Evolutionary conservation across 53 echinoderm and acorn worm genomes (phyloP).

Genomic region (Patiria pectinifera): DNA sequence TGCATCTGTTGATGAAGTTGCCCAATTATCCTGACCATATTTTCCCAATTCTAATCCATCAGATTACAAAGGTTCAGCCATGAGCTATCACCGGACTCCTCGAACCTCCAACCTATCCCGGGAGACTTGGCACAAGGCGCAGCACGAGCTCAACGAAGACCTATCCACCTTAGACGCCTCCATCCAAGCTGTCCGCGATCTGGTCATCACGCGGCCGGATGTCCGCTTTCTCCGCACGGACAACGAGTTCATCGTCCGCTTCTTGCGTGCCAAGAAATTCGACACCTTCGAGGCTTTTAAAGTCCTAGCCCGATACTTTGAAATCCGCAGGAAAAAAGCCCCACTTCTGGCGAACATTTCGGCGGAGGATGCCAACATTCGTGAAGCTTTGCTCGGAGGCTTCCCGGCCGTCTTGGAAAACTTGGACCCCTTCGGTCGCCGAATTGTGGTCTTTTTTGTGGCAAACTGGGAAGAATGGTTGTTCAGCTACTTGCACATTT

Average conservation of each 20-base stretch:
- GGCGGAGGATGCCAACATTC: conserved; percentile 58
- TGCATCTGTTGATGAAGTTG: too few relatives aligned
- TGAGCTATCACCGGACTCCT: conserved; percentile 22
- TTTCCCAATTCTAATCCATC: neutral
- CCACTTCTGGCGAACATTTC: conserved; percentile 28
- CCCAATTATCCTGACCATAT: neutral
- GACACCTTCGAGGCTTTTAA: conserved; percentile 60
- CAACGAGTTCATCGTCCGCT: conserved; percentile 69
- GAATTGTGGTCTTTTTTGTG: conserved; percentile 59
- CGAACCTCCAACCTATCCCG: conserved; percentile 27
- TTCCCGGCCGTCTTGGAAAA: conserved; percentile 68
- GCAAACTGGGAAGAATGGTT: conserved; percentile 72
- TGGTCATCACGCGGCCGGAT: conserved; percentile 66
- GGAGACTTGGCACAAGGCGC: conserved; percentile 66
- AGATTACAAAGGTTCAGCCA: neutral
- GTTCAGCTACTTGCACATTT: conserved; percentile 57
- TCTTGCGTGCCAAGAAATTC: conserved; percentile 70
- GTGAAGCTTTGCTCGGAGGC: conserved; percentile 66
- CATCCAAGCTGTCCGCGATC: conserved; percentile 62
- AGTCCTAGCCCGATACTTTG: conserved; percentile 57
- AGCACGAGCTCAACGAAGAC: conserved; percentile 64
- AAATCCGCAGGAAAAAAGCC: conserved; percentile 49
- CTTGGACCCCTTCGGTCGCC: conserved; percentile 62
- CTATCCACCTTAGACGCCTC: conserved; percentile 17
- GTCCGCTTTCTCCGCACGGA: conserved; percentile 65